phyloP scores from a whole-genome alignment of 2,888 invertebrate species.

The Philereme vetulata region DNA sequence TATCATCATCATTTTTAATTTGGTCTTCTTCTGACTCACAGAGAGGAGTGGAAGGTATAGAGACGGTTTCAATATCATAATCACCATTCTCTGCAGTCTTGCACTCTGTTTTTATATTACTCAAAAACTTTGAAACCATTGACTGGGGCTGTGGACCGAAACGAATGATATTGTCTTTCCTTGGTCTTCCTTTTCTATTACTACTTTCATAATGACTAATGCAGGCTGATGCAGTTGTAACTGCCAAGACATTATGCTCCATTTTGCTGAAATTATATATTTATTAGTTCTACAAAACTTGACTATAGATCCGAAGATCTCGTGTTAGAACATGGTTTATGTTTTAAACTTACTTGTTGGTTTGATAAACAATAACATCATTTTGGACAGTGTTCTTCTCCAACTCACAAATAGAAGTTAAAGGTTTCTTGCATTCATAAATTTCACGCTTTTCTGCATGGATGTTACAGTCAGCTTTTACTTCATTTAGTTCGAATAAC shows the following conservation, averaged over 20 bases:
- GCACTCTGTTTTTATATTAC: constrained; percentile 10
- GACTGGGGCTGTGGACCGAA: constrained; percentile 68
- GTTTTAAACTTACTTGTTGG: background rate
- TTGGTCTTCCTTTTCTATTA: constrained; percentile 63
- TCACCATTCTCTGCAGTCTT: constrained; percentile 1
- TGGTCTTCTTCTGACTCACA: constrained; percentile 1
- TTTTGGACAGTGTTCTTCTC: background rate
- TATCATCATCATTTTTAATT: constrained; percentile 6
- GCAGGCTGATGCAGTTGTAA: background rate
- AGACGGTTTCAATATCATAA: background rate
- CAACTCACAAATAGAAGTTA: background rate
- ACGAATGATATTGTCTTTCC: constrained; percentile 46
- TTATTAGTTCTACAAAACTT: background rate
- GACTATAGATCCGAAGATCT: background rate
- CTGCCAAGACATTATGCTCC: background rate
- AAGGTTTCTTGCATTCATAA: background rate
- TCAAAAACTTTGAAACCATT: constrained; percentile 60
- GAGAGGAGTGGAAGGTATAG: constrained; percentile 8
- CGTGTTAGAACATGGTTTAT: background rate
- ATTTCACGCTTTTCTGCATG: background rate
- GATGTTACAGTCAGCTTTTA: constrained; percentile 7
- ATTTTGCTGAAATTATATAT: background rate
- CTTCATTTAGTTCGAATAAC: constrained; percentile 41
- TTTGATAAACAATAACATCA: background rate
- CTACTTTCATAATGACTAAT: constrained; percentile 1